Evolutionary conservation across 1,140 invertebrate genomes (phyloP), one percentile per base, ranked within the genome.

Genomic region (Paramacrobiotus metropolitanus): DNA sequence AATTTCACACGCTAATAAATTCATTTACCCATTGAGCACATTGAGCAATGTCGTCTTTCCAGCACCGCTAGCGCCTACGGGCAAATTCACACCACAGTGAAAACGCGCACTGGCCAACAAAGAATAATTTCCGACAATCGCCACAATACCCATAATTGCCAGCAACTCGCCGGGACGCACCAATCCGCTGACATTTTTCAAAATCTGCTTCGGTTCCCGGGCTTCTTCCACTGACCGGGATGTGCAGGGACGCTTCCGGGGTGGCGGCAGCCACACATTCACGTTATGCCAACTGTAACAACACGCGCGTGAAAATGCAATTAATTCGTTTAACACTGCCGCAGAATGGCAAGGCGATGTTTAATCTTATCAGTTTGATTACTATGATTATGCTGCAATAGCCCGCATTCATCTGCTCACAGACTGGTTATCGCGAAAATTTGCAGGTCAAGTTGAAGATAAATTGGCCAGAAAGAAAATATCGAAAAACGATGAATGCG

Each of bases 11-110:
- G n/a, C n/a, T n/a, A n/a, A n/a, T n/a, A n/a, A n/a, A n/a, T n/a
- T n/a, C 65, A 77, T 79, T 2, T 86, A 78, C 70, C 84, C 85
- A 1, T 88, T 93, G 30, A 96, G 69, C 0, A 87, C 80, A 71
- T 96, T 96, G 40, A 96, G 73, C 0, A 96, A 78, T 0, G 91
- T 95, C 0, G 91, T 93, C 76, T 97, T 98, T 2, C 93, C 92
- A 1, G 92, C 86, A 1, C 91, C 91, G 29, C 87, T 91, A 64
- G 55, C 65, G 65, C 59, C 66, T 31, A 44, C 63, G 31, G 40
- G 30, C n/a, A 18, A 21, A 1, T 30, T 2, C 31, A 20, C 60
- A 31, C 18, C n/a, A n/a, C n/a, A n/a, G n/a, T n/a, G n/a, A n/a
- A n/a, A n/a, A n/a, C n/a, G n/a, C n/a, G n/a, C n/a, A n/a, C n/a